Percentiles rank a stretch among this genome's conserved stretches.
These are phyloP conservation scores for Oreotrochilus melanogaster DNA, from an alignment of 2,113 vertebrate genomes.

Conservation along the genomic window DNA sequence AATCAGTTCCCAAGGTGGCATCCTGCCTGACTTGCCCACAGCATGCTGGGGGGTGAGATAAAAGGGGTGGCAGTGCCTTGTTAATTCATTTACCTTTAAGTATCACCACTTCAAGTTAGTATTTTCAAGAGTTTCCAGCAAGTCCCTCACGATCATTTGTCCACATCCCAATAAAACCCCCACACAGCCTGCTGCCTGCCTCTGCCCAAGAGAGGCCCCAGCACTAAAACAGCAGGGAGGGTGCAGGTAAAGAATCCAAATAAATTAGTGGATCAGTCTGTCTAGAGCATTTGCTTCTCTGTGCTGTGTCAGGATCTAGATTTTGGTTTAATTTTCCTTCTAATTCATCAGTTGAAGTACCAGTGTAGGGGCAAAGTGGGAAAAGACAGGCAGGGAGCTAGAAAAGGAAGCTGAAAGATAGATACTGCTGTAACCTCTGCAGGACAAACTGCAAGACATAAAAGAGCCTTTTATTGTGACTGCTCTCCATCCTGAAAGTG, in stretches of 20 bases:
- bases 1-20: neutral
- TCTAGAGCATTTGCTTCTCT: neutral
- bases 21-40: neutral
- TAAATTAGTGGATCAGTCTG: neutral
- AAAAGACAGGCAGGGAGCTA: neutral
- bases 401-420: neutral
- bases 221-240: constrained; percentile 41
- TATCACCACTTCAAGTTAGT: neutral
- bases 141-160: constrained; percentile 13
- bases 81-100: constrained; percentile 18
- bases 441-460: neutral
- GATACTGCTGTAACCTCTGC: neutral
- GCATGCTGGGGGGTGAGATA: neutral
- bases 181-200: neutral
- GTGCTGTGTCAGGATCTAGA: neutral
- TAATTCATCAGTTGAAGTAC: neutral
- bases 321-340: neutral
- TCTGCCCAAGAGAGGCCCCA: constrained; percentile 28
- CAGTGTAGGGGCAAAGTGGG: neutral
- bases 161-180: constrained; percentile 32
- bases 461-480: neutral
- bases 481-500: neutral
- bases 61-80: neutral
- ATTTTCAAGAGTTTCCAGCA: neutral
- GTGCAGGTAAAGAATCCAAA: constrained; percentile 51